Evolutionary conservation across 2,113 vertebrate genomes (phyloP).

Genomic region (Brachionichthys hirsutus): DNA sequence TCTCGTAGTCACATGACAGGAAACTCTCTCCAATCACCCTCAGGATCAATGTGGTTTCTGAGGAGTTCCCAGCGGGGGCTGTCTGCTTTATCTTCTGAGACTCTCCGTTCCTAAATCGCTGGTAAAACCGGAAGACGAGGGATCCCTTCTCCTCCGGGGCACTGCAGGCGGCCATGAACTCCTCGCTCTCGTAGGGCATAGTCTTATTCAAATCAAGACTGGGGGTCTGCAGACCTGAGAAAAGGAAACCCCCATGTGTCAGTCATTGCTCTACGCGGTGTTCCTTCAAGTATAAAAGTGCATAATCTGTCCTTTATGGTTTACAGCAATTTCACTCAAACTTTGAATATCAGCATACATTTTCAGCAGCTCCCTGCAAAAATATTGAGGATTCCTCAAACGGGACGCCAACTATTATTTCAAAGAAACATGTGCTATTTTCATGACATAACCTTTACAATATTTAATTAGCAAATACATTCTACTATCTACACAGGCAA

Average conservation of each 20-base stretch:
- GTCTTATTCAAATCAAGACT: constrained; percentile 37
- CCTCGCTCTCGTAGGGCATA: constrained; percentile 43
- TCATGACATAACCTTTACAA: no score
- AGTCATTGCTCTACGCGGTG: not conserved
- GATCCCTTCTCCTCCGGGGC: constrained; percentile 65
- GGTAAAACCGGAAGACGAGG: constrained; percentile 57
- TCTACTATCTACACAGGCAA: no score
- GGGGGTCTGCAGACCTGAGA: constrained; percentile 72
- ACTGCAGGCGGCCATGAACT: constrained; percentile 61
- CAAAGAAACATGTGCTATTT: no score
- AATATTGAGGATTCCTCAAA: no score
- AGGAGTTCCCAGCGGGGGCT: constrained; percentile 1
- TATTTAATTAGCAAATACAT: no score
- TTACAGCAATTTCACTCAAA: no score
- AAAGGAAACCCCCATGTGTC: not conserved
- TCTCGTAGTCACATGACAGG: constrained; percentile 65
- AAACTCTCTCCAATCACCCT: constrained; percentile 26
- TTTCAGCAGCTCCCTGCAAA: no score
- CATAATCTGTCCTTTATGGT: no score
- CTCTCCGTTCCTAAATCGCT: constrained; percentile 8
- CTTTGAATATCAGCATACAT: no score
- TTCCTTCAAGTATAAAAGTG: no score
- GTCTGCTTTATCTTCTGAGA: constrained; percentile 8
- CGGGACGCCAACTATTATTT: no score
- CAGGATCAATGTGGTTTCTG: constrained; percentile 28